Base-by-base conservation (phyloP, 2,888 invertebrate species). In the Willowsia nigromaculata region DNA sequence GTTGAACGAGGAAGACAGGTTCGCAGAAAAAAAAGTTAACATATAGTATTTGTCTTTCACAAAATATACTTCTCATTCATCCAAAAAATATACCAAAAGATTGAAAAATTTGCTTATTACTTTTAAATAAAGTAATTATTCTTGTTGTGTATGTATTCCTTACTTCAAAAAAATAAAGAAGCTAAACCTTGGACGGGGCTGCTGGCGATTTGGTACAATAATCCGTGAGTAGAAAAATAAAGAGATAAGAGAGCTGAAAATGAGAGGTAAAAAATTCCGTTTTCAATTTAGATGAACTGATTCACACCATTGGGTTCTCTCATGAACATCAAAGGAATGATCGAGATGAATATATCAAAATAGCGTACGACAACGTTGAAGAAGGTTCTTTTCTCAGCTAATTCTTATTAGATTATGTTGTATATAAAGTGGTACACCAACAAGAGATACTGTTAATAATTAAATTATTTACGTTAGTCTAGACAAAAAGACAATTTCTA, bases 1-100 rank as follows among this genome's bases (percentile, higher is more conserved):
- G 86, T 90, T 62, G 76, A 89, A 65, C 89, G 91, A 80, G 89
- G 91, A 65, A 91, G 74, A 90, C 90, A 90, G 91, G 91, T 90
- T 89, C 43, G 65, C 59, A 85, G 40, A 47, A 85, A 85, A n/a
- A n/a, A 84, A 65, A 78, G 84, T 68, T 78, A 87, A 86, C 80
- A 76, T 59, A 40, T 62, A 0, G 43, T 71, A n/a, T 25, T 43
- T 65, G 7, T 33, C 18, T 30, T 2, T 74, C n/a, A 22, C 71
- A 37, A 47, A 47, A 9, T 47, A n/a, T 47, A 47, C 47, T 47
- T n/a, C n/a, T 47, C 40, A 47, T n/a, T n/a, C n/a, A n/a, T n/a
- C n/a, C n/a, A n/a, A n/a, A n/a, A n/a, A n/a, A n/a, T n/a, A n/a
- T n/a, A n/a, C n/a, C n/a, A n/a, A n/a, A n/a, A n/a, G n/a, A n/a